phyloP scores from a whole-genome alignment of 2,113 vertebrate genomes.

The Empidonax alnorum region DNA sequence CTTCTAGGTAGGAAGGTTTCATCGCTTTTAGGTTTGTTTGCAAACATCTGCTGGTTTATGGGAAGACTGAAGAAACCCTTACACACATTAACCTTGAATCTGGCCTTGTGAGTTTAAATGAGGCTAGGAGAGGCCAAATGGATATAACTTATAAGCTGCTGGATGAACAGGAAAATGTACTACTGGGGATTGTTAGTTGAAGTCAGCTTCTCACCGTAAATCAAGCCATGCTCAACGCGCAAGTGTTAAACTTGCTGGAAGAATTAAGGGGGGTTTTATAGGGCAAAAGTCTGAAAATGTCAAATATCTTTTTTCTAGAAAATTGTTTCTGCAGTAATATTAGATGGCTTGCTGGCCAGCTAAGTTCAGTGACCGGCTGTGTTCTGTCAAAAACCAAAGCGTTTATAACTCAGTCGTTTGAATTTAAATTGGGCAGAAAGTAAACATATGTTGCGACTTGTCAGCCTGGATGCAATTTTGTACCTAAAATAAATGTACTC shows the following conservation, averaged over 20 bases:
- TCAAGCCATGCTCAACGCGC: not conserved
- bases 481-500: slow-evolving; percentile 2
- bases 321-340: slow-evolving; percentile 6
- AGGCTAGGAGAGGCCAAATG: slow-evolving; percentile 15
- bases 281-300: slow-evolving; percentile 56
- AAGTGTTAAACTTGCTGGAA: not conserved
- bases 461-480: not conserved
- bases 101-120: not conserved
- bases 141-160: not conserved
- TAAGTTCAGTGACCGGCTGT: slow-evolving; percentile 5
- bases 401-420: not conserved
- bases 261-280: not conserved
- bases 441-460: not conserved
- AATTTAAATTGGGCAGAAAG: slow-evolving; percentile 19
- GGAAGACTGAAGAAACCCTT: not conserved
- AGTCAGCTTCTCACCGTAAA: not conserved
- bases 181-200: not conserved
- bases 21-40: not conserved
- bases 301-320: slow-evolving; percentile 15
- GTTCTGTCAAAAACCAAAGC: slow-evolving; percentile 48
- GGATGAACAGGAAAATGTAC: slow-evolving; percentile 12
- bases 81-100: not conserved
- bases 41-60: not conserved
- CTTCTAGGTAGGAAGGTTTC: not conserved
- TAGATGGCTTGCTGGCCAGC: slow-evolving; percentile 49